These are phyloP conservation scores for Ovis canadensis DNA, from an alignment of 2,113 vertebrate genomes.

Conservation along the genomic window DNA sequence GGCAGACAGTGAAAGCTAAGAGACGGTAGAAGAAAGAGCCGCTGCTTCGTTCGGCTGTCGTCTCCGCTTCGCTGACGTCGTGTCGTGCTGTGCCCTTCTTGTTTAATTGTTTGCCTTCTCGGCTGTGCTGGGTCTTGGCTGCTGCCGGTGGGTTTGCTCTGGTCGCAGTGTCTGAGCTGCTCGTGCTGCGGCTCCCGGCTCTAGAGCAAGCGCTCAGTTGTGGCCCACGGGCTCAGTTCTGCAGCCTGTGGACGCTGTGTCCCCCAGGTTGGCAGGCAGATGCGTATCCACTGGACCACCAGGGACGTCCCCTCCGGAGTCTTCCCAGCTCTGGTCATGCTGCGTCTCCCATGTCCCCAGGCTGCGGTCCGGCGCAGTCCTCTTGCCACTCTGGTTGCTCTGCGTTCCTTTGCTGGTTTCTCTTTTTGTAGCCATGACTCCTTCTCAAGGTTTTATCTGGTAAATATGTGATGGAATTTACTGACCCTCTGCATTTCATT, in stretches of 20 bases:
- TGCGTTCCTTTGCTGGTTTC: not conserved
- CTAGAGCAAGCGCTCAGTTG: not conserved
- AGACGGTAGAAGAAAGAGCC: not conserved
- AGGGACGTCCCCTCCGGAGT: not conserved
- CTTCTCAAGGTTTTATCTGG: not conserved
- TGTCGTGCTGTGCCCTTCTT: not conserved
- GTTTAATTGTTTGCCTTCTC: too few relatives aligned
- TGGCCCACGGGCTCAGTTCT: not conserved
- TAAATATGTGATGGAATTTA: not conserved
- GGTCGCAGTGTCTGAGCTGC: not conserved
- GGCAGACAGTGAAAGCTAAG: not conserved
- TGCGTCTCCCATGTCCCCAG: accelerated
- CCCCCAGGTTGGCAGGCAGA: not conserved
- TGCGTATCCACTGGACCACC: not conserved
- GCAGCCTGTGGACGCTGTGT: not conserved
- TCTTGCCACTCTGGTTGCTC: not conserved
- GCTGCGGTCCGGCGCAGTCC: accelerated
- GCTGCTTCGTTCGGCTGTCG: accelerated
- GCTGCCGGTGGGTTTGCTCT: not conserved
- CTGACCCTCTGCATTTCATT: not conserved
- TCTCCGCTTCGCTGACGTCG: accelerated
- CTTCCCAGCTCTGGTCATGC: accelerated
- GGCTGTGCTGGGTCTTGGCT: not conserved
- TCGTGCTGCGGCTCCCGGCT: accelerated
- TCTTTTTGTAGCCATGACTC: not conserved